Percentiles rank a stretch among this genome's conserved stretches.
These are phyloP conservation scores for Sinocyclocheilus rhinocerous DNA, from an alignment of 2,113 vertebrate genomes.

Conservation along the genomic window DNA sequence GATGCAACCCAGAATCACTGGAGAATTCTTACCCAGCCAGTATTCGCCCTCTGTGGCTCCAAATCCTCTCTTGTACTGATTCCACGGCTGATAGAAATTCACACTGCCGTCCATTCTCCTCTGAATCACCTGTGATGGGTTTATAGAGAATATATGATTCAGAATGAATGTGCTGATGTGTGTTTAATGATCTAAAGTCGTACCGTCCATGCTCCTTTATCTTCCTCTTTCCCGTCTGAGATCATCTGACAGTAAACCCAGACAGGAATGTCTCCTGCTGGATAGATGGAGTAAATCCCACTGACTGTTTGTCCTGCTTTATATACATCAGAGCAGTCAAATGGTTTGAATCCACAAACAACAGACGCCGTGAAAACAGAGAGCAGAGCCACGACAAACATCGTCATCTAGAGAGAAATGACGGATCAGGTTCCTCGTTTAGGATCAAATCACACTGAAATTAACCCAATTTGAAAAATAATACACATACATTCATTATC, in stretches of 20 bases:
- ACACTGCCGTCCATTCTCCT: no score
- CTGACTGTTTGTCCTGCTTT: no score
- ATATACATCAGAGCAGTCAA: not conserved
- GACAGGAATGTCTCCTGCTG: no score
- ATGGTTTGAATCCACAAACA: not conserved
- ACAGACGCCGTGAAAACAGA: not conserved
- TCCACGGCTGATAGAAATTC: conserved; percentile 62
- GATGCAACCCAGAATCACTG: no score
- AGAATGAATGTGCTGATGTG: no score
- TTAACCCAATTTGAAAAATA: not conserved
- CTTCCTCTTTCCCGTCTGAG: no score
- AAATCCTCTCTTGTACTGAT: conserved; percentile 62
- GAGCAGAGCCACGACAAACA: not conserved
- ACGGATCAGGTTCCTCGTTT: conserved; percentile 47
- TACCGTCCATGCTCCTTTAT: no score
- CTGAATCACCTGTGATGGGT: no score
- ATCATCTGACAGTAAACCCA: no score
- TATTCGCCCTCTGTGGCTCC: conserved; percentile 62
- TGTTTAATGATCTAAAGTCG: no score
- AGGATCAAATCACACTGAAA: conserved; percentile 60
- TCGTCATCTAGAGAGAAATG: not conserved
- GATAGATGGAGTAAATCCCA: no score
- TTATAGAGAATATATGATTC: no score
- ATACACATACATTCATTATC: not conserved
- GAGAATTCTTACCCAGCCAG: conserved; percentile 62